Conservation (phyloP, 2,113 vertebrate genomes). For the Paracyprichromis sp. region DNA sequence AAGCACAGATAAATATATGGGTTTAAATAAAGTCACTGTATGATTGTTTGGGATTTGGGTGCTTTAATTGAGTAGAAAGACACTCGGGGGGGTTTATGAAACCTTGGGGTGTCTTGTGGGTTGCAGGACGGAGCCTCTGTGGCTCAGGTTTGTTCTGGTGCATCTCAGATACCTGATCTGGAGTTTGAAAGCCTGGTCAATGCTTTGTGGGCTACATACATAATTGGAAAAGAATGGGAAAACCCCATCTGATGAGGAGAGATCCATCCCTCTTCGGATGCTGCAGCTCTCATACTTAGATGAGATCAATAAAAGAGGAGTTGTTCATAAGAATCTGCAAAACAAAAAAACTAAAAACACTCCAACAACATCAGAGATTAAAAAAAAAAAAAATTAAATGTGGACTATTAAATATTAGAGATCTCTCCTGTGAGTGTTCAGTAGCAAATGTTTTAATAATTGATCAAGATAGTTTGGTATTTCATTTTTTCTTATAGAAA, state of each 20-base stretch:
- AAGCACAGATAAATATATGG: not conserved
- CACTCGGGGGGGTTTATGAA: not conserved
- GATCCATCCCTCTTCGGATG: not conserved
- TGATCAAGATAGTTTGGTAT: not conserved
- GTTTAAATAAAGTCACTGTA: rapidly evolving
- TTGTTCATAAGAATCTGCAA: not conserved
- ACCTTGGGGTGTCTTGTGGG: not conserved
- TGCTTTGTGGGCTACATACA: not conserved
- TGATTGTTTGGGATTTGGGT: not conserved
- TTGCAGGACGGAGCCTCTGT: not conserved
- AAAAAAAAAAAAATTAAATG: not conserved
- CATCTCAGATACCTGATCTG: not conserved
- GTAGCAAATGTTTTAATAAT: not conserved
- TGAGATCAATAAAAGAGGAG: not conserved
- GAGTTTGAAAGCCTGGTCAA: not conserved
- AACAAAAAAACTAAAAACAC: not conserved
- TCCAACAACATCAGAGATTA: not conserved
- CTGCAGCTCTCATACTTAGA: not conserved
- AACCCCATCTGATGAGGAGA: not conserved
- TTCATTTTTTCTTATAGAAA: not conserved
- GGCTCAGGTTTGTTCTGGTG: not conserved
- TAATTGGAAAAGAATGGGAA: not conserved
- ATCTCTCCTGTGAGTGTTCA: not conserved
- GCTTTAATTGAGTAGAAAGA: not conserved
- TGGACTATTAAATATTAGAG: not conserved